These are phyloP conservation scores for Aculops lycopersici DNA, from an alignment of 1,140 invertebrate species.

Conservation along the genomic window DNA sequence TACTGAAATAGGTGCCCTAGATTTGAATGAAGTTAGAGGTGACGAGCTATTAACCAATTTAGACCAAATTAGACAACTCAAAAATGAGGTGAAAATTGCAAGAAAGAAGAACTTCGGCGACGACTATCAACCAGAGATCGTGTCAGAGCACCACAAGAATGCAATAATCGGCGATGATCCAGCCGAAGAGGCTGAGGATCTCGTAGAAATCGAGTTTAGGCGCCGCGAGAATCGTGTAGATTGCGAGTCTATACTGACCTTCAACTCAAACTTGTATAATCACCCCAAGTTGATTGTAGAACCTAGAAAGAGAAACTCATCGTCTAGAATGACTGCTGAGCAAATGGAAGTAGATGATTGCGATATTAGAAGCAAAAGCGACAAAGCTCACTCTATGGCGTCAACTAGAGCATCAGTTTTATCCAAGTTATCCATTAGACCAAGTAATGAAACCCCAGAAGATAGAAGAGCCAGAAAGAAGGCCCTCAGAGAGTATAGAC, in stretches of 20 bases:
- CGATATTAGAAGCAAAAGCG: slow-evolving; percentile 15
- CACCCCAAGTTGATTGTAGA: slow-evolving; percentile 56
- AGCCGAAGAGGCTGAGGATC: slow-evolving; percentile 1
- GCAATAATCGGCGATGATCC: neutral
- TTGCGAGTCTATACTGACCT: slow-evolving; percentile 15
- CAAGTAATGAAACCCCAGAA: slow-evolving; percentile 44
- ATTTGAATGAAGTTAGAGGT: slow-evolving; percentile 62
- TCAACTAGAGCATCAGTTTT: slow-evolving; percentile 3
- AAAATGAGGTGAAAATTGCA: neutral
- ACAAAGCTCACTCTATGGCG: slow-evolving; percentile 15
- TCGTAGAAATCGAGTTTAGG: slow-evolving; percentile 7
- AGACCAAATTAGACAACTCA: neutral
- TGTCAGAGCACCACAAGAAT: neutral
- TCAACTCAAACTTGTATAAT: slow-evolving; percentile 62
- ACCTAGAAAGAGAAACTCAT: slow-evolving; percentile 8
- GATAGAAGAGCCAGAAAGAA: slow-evolving; percentile 46
- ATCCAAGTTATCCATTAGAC: slow-evolving; percentile 24
- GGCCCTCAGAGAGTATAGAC: slow-evolving; percentile 42
- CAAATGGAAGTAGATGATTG: slow-evolving; percentile 30
- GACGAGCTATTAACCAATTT: slow-evolving; percentile 19
- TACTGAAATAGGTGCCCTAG: slow-evolving; percentile 45
- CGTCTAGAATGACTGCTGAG: slow-evolving; percentile 19
- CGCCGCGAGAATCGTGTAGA: slow-evolving; percentile 6
- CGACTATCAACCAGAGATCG: neutral
- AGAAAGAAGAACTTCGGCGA: neutral